Evolutionary conservation across 2,113 vertebrate species (phyloP).

Genomic region (Gallinago jamesoni): DNA sequence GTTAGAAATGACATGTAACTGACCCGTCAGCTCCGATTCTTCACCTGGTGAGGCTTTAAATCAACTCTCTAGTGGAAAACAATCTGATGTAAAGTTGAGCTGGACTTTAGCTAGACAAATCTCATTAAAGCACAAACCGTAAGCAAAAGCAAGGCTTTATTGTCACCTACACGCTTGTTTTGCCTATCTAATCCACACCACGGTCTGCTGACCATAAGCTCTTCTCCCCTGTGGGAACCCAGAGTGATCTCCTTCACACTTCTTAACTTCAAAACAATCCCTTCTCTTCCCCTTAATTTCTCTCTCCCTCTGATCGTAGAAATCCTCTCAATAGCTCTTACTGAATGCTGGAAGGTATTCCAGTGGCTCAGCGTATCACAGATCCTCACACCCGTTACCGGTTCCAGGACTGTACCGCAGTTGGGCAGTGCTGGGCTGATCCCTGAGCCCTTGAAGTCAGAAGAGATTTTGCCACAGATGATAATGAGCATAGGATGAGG

Average conservation of each 20-base stretch:
- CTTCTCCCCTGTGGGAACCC: neutral
- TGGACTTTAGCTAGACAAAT: neutral
- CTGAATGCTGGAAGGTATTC: neutral
- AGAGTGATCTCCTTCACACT: neutral
- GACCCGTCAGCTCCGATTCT: neutral
- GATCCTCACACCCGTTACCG: neutral
- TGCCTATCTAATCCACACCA: neutral
- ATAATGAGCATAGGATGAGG: neutral
- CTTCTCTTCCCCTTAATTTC: neutral
- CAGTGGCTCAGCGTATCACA: neutral
- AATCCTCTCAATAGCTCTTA: neutral
- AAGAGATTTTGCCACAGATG: neutral
- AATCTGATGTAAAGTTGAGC: neutral
- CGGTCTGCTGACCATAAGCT: neutral
- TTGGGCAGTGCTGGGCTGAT: neutral
- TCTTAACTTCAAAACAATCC: neutral
- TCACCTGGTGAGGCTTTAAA: neutral
- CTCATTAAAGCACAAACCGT: constrained; percentile 1
- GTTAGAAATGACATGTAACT: neutral
- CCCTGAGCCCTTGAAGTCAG: neutral
- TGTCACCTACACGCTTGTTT: neutral
- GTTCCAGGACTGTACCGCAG: neutral
- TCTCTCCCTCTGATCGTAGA: neutral
- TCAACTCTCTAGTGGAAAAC: neutral
- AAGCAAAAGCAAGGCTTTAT: neutral